Evolutionary conservation across 2,797 vertebrate species (phyloP), one percentile per base, ranked within the genome.

Genomic region (Denticeps clupeoides): DNA sequence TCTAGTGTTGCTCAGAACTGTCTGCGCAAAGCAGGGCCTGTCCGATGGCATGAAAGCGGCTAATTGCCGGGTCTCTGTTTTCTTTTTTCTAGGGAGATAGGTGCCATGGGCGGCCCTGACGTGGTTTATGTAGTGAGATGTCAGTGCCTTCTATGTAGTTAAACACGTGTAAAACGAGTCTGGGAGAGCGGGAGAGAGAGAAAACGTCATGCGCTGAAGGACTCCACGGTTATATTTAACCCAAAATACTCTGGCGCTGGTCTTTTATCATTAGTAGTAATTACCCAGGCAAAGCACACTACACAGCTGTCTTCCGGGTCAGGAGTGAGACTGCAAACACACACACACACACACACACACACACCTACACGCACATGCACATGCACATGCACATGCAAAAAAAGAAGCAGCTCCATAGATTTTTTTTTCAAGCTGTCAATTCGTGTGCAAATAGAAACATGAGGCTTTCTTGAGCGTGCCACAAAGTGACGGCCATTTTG

Each of bases 11-110:
- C 75, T 74, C 70, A 62, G 70, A 72, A 74, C 70, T 64, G 72
- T 71, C 13, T 29, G 66, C 72, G 77, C 68, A 57, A 69, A 65
- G 56, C 41, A 48, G 23, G 50, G 68, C 52, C 57, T 64, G 64
- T 66, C 56, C 49, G 29, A 49, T 10, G 52, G 50, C 31, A 69
- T 59, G 62, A 45, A 60, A 61, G 66, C 64, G 58, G 63, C 61
- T 69, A 77, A 81, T 79, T 77, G 75, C 65, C 28, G 48, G 57
- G 62, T 55, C 61, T 78, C 81, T 80, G 69, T 78, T 75, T 72
- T 56, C 52, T 41, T 78, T 75, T 72, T 56, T 52, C 41, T 3
- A 66, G 55, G 67, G 38, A 60, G 64, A 65, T 69, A 72, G 74
- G 72, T 78, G 70, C 65, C 73, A 63, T 47, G 23, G 59, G 54